Evolutionary conservation across 1,140 invertebrate genomes (phyloP), one percentile per base, ranked within the genome.

Genomic region (Zelostemma sp.): DNA sequence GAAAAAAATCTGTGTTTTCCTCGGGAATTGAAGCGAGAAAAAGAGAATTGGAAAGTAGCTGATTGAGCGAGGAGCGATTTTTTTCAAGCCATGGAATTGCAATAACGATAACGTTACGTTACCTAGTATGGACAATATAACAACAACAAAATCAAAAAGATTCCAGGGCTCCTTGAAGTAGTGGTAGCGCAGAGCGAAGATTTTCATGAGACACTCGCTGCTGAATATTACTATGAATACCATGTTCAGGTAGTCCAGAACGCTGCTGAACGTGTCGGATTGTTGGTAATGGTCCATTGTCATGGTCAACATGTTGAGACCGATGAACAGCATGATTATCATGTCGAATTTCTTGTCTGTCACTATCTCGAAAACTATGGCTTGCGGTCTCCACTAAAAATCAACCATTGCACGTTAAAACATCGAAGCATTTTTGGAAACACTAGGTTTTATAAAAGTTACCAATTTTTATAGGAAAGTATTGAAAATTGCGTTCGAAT

Each of bases 131-230:
- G 97, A 99, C 86, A 99, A 92, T 88, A 97, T 96, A 80, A 99
- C 97, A 83, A 99, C 96, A 80, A 98, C 94, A 88, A 98, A 97
- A 90, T 99, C 97, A 89, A 99, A 99, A 76, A 99, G 90, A 89
- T 99, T 99, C 97, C 97, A 99, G 59, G 97, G 97, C 87, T 98
- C 95, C 86, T 96, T 97, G 90, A 99, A 99, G 89, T 98, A 99
- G 88, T 98, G 94, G 88, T 95, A 97, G 78, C 97, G 90, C 76
- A 99, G 91, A 62, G 96, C 97, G 86, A 98, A 95, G 80, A 98
- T 92, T 90, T 99, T 99, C 87, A 98, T 91, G 80, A 97, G 89
- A 89, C 97, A 98, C 90, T 99, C 97, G 73, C 93, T 91, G 84
- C 94, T 96, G 89, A 99, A 99, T 89, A 99, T 95, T 84, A 95